Base-by-base conservation (phyloP, 2,113 vertebrate genomes). In the Salvelinus sp. region DNA sequence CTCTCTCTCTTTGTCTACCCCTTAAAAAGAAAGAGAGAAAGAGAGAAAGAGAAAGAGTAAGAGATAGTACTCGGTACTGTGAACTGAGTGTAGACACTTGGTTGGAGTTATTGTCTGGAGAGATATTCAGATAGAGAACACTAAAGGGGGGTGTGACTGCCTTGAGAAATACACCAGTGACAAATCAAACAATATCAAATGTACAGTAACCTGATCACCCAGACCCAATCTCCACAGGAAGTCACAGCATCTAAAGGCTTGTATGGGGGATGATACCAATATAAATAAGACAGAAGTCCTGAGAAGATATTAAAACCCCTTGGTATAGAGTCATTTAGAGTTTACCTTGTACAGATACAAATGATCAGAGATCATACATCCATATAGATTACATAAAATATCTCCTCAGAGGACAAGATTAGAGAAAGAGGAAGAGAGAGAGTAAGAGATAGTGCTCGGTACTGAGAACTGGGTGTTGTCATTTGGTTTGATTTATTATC, bases 111-210 rank as follows among this genome's bases (percentile, higher is more conserved):
- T 64, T 48, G 48, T 13, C 57, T 10, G 72, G 22, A 38, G 12
- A 74, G 38, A 48, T 23, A 74, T 74, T 22, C 81, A 79, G 50
- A 76, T 70, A 66, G 30, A 27, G 73, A 60, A 70, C 69, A 70
- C 81, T 83, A 74, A 73, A 74, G 70, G 28, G 54, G 70, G 75
- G 54, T 13, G 63, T 72, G 73, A 72, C 76, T 80, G 79, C 84
- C 80, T 83, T 75, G 80, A 81, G 82, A 65, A 86, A 84, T 78
- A 78, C 50, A 76, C 70, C 12, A 54, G 1, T 14, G 50, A 54
- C 12, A 54, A 18, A 54, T 33, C 33, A 33, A 33, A 33, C 33
- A 1, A 33, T 33, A 33, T 33, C 33, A 33, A 33, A 6, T 33
- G 6, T 7, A 33, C 6, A 33, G 33, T 33, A 33, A 33, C 33